A percentile compares a stretch with the other conserved stretches of the same genome.
These are phyloP conservation scores for Cryptus armator DNA, from an alignment of 2,888 invertebrate species.

Conservation along the genomic window DNA sequence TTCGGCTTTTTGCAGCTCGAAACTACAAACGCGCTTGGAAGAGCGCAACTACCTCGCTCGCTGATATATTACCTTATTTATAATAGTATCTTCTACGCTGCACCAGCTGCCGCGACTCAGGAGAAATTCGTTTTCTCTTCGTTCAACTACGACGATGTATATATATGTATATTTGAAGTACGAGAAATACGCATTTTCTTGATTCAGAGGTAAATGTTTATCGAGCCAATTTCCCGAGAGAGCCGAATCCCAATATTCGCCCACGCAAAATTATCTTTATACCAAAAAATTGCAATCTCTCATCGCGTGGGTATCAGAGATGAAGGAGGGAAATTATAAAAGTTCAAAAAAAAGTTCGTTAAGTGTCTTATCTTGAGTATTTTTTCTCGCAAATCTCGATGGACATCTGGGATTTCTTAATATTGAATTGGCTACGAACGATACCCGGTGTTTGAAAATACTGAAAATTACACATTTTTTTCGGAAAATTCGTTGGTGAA, in stretches of 20 bases:
- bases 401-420: too few relatives aligned
- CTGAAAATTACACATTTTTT: too few relatives aligned
- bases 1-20: constrained; percentile 37
- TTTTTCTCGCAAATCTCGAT: neutral
- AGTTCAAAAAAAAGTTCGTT: neutral
- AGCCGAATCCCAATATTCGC: constrained; percentile 40
- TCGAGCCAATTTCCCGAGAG: constrained; percentile 62
- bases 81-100: constrained; percentile 51
- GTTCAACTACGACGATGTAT: constrained; percentile 18
- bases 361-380: neutral
- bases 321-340: neutral
- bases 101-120: constrained; percentile 47
- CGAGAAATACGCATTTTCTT: constrained; percentile 39
- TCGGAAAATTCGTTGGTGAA: too few relatives aligned
- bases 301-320: neutral
- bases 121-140: constrained; percentile 58
- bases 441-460: too few relatives aligned
- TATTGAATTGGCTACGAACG: too few relatives aligned
- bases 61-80: constrained; percentile 64
- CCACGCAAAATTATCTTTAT: constrained; percentile 25
- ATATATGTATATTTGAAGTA: constrained; percentile 30
- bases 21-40: constrained; percentile 32
- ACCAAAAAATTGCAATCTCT: neutral
- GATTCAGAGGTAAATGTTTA: constrained; percentile 46
- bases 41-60: constrained; percentile 12